Evolutionary conservation across 2,797 vertebrate species (phyloP), one percentile per base, ranked within the genome.

Genomic region (Galago senegalensis): DNA sequence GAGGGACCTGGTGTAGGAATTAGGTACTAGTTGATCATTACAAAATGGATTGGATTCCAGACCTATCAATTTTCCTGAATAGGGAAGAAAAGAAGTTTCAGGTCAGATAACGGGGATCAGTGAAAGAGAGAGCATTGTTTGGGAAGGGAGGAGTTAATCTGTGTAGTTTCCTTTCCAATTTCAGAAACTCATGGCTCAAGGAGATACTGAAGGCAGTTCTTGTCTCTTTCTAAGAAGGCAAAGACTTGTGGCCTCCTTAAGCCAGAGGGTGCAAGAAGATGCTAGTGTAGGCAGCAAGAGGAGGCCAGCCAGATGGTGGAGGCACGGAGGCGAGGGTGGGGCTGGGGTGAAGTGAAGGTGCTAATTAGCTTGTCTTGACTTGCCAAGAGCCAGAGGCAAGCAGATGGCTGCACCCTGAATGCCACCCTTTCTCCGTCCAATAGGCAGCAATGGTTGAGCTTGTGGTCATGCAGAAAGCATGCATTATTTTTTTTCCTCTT

Each of bases 311-410:
- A 89, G 95, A 92, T 89, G 97, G 94, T 67, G 21, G 73, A 81
- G 85, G 72, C 46, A 18, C 3, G 37, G 37, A 13, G 31, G 17
- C 2, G 17, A 58, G 81, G 65, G 40, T 17, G 29, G 76, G 7
- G 70, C 25, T 11, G 7, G 13, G 27, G 29, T 58, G 72, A 56
- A 49, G 56, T 61, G 14, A 40, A 75, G 46, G 63, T 63, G 60
- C 93, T 93, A 94, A 96, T 96, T 87, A 92, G 94, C 67, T 77
- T 93, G 79, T 60, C 86, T 95, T 65, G 65, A 27, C 80, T 96
- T 34, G 12, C 75, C 17, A 86, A 82, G 37, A 75, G 69, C 70
- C 81, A 23, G 63, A 61, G 91, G 69, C 82, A 80, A 85, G 87
- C 91, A 91, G 86, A 93, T 89, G 91, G 88, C 56, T 76, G 43